Conservation (phyloP, 2,113 vertebrate species). For the Anser cygnoides region DNA sequence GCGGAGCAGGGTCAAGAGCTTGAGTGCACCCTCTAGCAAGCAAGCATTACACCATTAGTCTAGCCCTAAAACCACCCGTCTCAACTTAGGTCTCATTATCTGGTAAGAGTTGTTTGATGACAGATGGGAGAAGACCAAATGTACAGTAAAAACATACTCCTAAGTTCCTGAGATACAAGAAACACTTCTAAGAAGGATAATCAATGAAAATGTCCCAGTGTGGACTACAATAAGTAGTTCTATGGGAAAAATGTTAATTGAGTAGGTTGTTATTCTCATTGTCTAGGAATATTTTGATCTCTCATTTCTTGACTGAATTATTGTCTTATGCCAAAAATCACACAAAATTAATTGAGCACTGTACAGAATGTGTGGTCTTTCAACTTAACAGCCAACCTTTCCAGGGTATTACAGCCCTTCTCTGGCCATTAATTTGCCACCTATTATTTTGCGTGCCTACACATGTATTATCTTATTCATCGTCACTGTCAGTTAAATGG, state of each 20-base stretch:
- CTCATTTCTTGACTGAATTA: neutral
- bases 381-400: neutral
- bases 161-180: neutral
- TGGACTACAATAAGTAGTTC: neutral
- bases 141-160: neutral
- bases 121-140: neutral
- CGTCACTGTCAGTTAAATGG: neutral
- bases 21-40: rapidly evolving
- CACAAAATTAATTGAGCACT: neutral
- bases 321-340: neutral
- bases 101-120: neutral
- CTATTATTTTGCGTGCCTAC: neutral
- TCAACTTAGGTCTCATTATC: neutral
- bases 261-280: neutral
- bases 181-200: neutral
- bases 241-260: neutral
- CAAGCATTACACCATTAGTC: neutral
- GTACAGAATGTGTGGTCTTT: rapidly evolving
- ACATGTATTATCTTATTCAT: neutral
- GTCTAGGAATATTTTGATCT: neutral
- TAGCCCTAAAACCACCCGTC: neutral
- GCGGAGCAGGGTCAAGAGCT: neutral
- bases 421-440: neutral
- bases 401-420: neutral
- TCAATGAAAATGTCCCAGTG: neutral